Base-by-base conservation (phyloP, 2,797 vertebrate genomes). In the Danio kyathit region DNA sequence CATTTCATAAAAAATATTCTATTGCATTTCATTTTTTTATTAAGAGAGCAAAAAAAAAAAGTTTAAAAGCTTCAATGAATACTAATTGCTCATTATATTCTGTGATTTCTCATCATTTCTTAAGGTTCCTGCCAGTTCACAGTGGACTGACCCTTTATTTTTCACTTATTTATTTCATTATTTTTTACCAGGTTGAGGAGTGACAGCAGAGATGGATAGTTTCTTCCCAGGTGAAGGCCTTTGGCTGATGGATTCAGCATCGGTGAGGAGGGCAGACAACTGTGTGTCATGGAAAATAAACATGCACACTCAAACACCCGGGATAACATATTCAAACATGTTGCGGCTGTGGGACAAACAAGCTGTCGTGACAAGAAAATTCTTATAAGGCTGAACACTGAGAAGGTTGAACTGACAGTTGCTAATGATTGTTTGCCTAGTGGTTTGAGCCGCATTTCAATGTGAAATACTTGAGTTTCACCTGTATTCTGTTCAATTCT, bases 221-320 rank as follows among this genome's bases (percentile, higher is more conserved):
- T 86, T 85, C 83, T 57, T 84, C 89, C 89, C 87, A 88, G 86
- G 90, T 86, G 87, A 87, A 86, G 91, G 89, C 92, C 90, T 88
- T 71, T 52, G 19, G 48, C 74, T 92, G 93, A 94, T 90, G 88
- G 88, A 93, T 93, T 89, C 84, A 87, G 84, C 87, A 83, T 85
- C 81, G 80, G 85, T 87, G 88, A 81, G 66, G 86, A 85, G 44
- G 71, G 60, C 51, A 65, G 61, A 16, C 61, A 84, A 64, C 64
- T 60, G 56, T 69, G 76, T 60, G 48, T 59, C 64, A 83, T 43
- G 48, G 48, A 74, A 79, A 77, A 80, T 14, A 61, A 75, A 65
- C 48, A 82, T 49, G 81, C 52, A 74, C 44, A 76, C 56, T 81
- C 40, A 70, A 70, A 79, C 63, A 67, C 61, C 48, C 29, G 0